Percentiles rank a stretch among this genome's conserved stretches.
These are phyloP conservation scores for Eristalinus sepulchralis DNA, from an alignment of 2,888 invertebrate genomes.

Conservation along the genomic window DNA sequence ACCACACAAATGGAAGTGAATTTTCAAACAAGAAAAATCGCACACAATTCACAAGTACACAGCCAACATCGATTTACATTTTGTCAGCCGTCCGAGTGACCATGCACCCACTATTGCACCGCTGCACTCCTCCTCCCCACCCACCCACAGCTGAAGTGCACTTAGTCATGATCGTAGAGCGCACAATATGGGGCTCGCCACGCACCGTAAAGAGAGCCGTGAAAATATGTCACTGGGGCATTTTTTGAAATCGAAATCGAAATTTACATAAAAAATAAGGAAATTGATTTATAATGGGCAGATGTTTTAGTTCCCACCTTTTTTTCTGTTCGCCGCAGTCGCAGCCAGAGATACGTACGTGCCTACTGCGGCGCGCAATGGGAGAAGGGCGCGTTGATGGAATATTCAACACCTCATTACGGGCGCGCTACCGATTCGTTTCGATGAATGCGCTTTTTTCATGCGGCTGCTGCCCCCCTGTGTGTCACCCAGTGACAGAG, in stretches of 20 bases:
- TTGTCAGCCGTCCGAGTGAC: background rate
- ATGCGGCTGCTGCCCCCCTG: background rate
- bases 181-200: background rate
- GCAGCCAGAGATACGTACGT: constrained; percentile 57
- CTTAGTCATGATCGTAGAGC: background rate
- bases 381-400: constrained; percentile 63
- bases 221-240: constrained; percentile 66
- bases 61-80: background rate
- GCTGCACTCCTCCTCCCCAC: background rate
- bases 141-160: background rate
- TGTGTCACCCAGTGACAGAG: constrained; percentile 21
- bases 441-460: constrained; percentile 54
- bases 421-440: constrained; percentile 26
- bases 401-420: constrained; percentile 64
- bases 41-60: background rate
- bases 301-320: constrained; percentile 70
- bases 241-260: constrained; percentile 71
- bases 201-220: constrained; percentile 29
- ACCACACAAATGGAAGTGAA: background rate
- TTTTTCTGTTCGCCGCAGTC: constrained; percentile 40
- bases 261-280: constrained; percentile 69
- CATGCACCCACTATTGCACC: background rate
- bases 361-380: constrained; percentile 49
- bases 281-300: constrained; percentile 68
- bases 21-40: background rate